A percentile compares a stretch with the other conserved stretches of the same genome.
phyloP scores from a whole-genome alignment of 1,140 invertebrate species.

The Manduca sexta region DNA sequence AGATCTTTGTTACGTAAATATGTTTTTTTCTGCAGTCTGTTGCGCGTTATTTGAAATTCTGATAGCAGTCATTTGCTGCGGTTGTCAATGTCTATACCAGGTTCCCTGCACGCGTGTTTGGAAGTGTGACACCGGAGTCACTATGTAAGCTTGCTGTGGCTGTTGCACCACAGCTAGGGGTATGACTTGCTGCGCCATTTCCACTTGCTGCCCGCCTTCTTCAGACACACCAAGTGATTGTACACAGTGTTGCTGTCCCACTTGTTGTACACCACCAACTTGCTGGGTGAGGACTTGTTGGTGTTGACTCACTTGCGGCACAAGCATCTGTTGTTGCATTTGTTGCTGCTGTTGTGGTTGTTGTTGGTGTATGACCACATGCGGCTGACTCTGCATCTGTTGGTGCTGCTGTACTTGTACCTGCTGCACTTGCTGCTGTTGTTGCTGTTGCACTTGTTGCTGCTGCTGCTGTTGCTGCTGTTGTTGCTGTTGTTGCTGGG shows the following conservation, averaged over 20 bases:
- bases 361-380: constrained; percentile 67
- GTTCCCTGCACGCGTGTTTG: constrained; percentile 67
- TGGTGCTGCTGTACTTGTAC: constrained; percentile 52
- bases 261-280: constrained; percentile 55
- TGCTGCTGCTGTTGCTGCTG: constrained; percentile 52
- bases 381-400: constrained; percentile 63
- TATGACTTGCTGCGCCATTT: constrained; percentile 77
- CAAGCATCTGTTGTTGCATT: constrained; percentile 68
- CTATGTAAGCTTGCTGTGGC: constrained; percentile 75
- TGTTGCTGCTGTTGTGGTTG: constrained; percentile 59
- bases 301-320: constrained; percentile 69
- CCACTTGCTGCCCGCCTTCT: constrained; percentile 65
- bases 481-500: constrained; percentile 54
- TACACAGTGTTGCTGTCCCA: constrained; percentile 64
- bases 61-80: constrained; percentile 10
- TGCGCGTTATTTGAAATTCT: constrained; percentile 18
- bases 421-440: constrained; percentile 51
- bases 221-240: constrained; percentile 65
- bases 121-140: constrained; percentile 76
- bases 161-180: constrained; percentile 76
- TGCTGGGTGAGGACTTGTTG: constrained; percentile 65
- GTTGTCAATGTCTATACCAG: constrained; percentile 70
- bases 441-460: constrained; percentile 48
- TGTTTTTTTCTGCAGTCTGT: constrained; percentile 18
- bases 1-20: constrained; percentile 29